phyloP scores from a whole-genome alignment of 1,140 invertebrate species.

The Brachionus angularis region DNA sequence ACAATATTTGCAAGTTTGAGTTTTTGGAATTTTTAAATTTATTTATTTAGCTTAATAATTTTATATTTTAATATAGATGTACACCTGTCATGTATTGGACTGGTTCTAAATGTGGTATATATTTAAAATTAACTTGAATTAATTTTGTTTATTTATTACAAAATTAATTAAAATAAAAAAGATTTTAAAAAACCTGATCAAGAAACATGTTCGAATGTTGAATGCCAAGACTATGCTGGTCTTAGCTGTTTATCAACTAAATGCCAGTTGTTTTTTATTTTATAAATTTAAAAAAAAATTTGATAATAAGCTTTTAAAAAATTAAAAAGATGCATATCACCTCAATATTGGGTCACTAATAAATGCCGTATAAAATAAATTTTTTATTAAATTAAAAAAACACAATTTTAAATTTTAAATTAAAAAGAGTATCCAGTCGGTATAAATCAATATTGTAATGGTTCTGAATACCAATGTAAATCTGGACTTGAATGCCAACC shows the following conservation, averaged over 20 bases:
- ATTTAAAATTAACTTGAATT: neutral
- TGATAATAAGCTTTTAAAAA: neutral
- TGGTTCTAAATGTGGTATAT: neutral
- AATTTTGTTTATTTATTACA: conserved; percentile 5
- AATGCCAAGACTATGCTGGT: conserved; percentile 36
- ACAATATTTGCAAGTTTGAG: neutral
- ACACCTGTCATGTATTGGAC: neutral
- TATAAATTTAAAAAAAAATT: conserved; percentile 1
- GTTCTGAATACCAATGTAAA: neutral
- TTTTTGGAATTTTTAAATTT: neutral
- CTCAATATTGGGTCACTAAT: conserved; percentile 27
- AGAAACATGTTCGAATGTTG: neutral
- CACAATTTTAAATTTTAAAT: neutral
- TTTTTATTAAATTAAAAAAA: neutral
- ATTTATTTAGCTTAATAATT: neutral
- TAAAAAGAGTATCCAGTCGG: conserved; percentile 21
- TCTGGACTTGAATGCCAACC: conserved; percentile 6
- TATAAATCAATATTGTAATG: conserved; percentile 38
- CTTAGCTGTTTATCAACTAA: neutral
- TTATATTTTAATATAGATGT: neutral
- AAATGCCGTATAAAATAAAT: conserved; percentile 29
- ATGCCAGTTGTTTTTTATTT: conserved; percentile 10
- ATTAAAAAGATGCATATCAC: neutral
- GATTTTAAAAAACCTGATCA: neutral
- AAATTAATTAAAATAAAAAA: neutral